These are phyloP conservation scores for Chinchilla lanigera DNA, from an alignment of 2,113 vertebrate genomes.

Conservation along the genomic window DNA sequence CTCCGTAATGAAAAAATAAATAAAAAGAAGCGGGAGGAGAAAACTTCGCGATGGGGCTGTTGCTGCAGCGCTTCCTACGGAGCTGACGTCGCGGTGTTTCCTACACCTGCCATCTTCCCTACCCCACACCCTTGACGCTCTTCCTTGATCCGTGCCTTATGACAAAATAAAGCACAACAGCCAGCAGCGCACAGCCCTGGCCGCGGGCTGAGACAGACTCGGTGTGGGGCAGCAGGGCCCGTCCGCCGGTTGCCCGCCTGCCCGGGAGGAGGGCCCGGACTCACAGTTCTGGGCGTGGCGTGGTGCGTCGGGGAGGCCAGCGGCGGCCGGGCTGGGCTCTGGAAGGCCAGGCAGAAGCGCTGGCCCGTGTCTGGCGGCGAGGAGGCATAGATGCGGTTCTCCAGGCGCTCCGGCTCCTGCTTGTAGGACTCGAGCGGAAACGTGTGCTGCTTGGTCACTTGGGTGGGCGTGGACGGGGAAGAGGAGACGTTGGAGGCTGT, in stretches of 20 bases:
- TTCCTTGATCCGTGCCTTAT: not conserved
- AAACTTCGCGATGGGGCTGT: not conserved
- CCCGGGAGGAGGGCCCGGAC: constrained; percentile 74
- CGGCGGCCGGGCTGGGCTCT: constrained; percentile 86
- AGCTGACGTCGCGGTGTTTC: not conserved
- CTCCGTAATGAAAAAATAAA: not conserved
- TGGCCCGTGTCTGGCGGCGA: constrained; percentile 92
- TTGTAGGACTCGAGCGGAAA: constrained; percentile 93
- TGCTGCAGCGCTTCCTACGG: too few species aligned
- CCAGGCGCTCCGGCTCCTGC: constrained; percentile 90
- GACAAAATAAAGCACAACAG: not conserved
- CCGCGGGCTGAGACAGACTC: not conserved
- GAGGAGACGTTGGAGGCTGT: constrained; percentile 94
- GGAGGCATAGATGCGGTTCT: constrained; percentile 89
- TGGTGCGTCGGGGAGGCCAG: constrained; percentile 85
- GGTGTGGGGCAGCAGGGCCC: not conserved
- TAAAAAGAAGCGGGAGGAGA: not conserved
- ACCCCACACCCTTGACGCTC: fast-evolving
- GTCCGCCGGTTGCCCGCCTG: fast-evolving
- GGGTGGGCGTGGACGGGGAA: constrained; percentile 94
- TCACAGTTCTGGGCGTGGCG: constrained; percentile 93
- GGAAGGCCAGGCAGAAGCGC: constrained; percentile 88
- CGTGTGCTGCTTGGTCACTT: constrained; percentile 91
- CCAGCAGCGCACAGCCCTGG: not conserved
- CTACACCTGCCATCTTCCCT: too few species aligned